phyloP scores from a whole-genome alignment of 1,140 invertebrate genomes.

The Penaeus japonicus region DNA sequence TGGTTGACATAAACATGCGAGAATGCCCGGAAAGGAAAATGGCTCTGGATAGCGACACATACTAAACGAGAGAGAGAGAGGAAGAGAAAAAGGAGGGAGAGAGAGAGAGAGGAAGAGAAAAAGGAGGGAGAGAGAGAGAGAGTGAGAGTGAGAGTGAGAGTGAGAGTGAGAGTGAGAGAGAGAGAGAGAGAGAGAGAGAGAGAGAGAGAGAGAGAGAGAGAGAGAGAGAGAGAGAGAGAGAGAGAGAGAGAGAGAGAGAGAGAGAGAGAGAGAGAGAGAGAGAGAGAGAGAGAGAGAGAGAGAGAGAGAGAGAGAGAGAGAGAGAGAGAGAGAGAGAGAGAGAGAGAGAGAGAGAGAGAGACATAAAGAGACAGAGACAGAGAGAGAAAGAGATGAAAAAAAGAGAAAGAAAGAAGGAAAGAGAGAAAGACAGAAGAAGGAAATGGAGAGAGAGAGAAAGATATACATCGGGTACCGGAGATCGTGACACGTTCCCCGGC shows the following conservation, averaged over 20 bases:
- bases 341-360: not conserved
- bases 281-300: not conserved
- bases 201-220: not conserved
- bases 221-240: not conserved
- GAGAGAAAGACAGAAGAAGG: too few relatives aligned
- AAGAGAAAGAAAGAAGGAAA: too few relatives aligned
- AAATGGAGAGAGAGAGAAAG: too few relatives aligned
- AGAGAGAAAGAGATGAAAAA: too few relatives aligned
- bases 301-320: not conserved
- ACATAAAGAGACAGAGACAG: not conserved
- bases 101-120: too few relatives aligned
- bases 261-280: not conserved
- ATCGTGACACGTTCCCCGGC: too few relatives aligned
- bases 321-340: too few relatives aligned
- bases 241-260: not conserved
- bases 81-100: not conserved
- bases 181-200: conserved; percentile 16
- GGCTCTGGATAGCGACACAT: too few relatives aligned
- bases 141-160: not conserved
- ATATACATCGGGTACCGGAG: too few relatives aligned
- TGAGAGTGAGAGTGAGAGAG: not conserved
- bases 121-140: not conserved
- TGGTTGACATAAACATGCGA: too few relatives aligned
- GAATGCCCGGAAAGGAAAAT: too few relatives aligned
- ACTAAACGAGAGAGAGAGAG: not conserved